Evolutionary conservation across 2,113 vertebrate genomes (phyloP), one percentile per base, ranked within the genome.

Genomic region (Cyrtonyx montezumae): DNA sequence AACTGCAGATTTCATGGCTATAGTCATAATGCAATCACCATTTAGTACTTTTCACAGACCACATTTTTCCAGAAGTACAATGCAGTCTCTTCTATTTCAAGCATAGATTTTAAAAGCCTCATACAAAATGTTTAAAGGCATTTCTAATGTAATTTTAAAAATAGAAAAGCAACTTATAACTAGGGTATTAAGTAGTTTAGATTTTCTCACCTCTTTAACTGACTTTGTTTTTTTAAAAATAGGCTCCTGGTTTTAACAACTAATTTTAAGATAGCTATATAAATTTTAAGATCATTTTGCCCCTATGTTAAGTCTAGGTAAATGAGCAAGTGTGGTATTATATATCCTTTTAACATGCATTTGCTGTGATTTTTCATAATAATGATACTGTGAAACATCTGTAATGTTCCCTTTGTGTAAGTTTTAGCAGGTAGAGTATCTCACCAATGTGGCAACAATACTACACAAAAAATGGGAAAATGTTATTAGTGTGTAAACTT

Each of bases 331-430:
- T 9, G 1, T 77, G 75, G 34, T 71, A 84, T 13, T 62, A 67
- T 76, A 42, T 92, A 3, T 61, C 61, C 51, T 85, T 94, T 84
- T 75, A 49, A 42, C 20, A 26, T 18, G 13, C 6, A 11, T 85
- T 90, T 87, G 46, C 76, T 63, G 28, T 84, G n/a, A 46, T 80
- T 93, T 92, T 96, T 12, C 45, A 9, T 88, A 84, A 66, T 55
- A 55, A 81, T 80, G 80, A 30, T 58, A 18, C n/a, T 82, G 26
- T 34, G 76, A 74, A 90, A 89, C 48, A 23, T 71, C 28, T 1
- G 0, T 56, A 76, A 34, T 74, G 73, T 32, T 89, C 32, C 45
- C 34, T 90, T 81, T 34, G 53, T 6, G 0, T 68, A 42, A 22
- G 30, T 86, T 92, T 70, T 74, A 51, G 45, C 68, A 59, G 40